Conservation (phyloP, 2,797 vertebrate genomes). For the Mionectes olivaceus region DNA sequence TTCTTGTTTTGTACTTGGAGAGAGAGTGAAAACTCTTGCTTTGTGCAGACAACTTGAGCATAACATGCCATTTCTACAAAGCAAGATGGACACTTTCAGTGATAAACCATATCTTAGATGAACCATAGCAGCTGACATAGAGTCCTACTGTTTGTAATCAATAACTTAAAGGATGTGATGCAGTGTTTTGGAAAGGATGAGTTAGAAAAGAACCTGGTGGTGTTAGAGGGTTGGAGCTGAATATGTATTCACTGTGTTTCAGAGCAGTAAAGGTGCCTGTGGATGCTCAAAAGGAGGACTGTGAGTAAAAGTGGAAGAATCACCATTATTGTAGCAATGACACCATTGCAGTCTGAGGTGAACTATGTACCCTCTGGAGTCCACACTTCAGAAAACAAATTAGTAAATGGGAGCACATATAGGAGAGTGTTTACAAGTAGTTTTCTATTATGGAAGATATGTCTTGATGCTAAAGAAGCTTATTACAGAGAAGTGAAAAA, state of each 20-base stretch:
- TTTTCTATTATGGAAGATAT: not conserved
- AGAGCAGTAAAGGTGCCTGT: not conserved
- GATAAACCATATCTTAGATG: not conserved
- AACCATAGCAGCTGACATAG: not conserved
- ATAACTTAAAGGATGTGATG: not conserved
- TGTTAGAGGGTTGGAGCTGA: not conserved
- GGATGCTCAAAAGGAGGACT: not conserved
- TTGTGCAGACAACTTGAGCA: not conserved
- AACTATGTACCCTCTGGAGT: not conserved
- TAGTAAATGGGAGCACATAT: accelerated
- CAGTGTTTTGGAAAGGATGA: not conserved
- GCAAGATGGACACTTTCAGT: not conserved
- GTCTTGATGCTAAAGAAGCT: not conserved
- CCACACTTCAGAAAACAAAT: not conserved
- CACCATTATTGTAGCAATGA: not conserved
- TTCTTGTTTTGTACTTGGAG: not conserved
- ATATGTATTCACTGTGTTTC: not conserved
- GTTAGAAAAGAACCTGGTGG: not conserved
- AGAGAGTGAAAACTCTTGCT: not conserved
- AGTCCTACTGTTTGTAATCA: not conserved
- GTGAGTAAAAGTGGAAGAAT: not conserved
- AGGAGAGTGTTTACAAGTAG: not conserved
- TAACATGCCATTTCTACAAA: not conserved
- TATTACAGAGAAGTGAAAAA: not conserved
- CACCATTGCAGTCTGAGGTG: not conserved